Base-by-base conservation (phyloP, 2,888 invertebrate genomes). In the Lochmaea crataegi region DNA sequence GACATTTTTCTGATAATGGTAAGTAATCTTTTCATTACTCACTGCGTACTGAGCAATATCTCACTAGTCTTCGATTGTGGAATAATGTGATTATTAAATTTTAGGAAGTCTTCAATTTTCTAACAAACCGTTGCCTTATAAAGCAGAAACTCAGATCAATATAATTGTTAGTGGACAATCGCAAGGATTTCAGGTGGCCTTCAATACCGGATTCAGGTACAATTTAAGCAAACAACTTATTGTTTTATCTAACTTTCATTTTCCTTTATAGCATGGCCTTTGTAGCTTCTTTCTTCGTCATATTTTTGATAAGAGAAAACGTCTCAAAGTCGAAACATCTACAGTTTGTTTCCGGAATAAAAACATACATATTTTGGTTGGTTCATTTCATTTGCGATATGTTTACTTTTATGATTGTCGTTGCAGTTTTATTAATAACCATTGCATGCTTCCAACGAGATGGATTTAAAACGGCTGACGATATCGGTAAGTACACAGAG, bases 341-440 rank as follows among this genome's bases (percentile, higher is more conserved):
- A 41, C 94, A 94, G 82, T 90, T 91, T 77, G 92, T 94, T 0
- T 92, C 94, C 2, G 94, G 94, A 0, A 89, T 92, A 0, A 89
- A 90, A 73, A 90, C 92, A 1, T 84, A 87, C 0, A 89, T 91
- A 7, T 91, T 92, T 86, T 96, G 95, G 95, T 80, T 89, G 2
- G 89, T 92, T 0, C 90, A 92, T 0, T 90, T 92, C 14, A 58
- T 93, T 0, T 94, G 92, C 87, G 93, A 94, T 86, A 89, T 92
- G 85, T 68, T 89, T 6, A 91, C 90, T 85, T 93, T 90, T 85
- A 79, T 91, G 1, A 72, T 92, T n/a, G 90, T 91, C 2, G 86
- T 89, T 41, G 51, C 90, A 22, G 86, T 89, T 6, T 85, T 93
- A 1, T 82, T 93, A 11, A 80, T 91, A 14, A 90, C 92, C 0